A percentile compares a stretch with the other conserved stretches of the same genome.
phyloP scores from a whole-genome alignment of 2,888 invertebrate species.

The Mesochorus sp. region DNA sequence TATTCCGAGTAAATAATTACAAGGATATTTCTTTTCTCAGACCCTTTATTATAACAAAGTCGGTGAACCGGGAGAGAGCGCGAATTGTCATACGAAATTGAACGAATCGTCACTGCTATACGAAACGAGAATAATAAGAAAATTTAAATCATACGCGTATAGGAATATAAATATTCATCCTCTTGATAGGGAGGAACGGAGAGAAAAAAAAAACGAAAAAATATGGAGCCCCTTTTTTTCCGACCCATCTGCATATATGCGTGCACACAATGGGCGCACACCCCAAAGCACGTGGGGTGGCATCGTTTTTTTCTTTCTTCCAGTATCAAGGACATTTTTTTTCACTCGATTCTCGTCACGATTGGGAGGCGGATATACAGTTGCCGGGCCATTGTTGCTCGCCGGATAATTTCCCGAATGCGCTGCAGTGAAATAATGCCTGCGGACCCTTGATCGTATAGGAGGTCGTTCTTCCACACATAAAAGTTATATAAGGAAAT shows the following conservation, averaged over 20 bases:
- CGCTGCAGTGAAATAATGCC: slow-evolving; percentile 70
- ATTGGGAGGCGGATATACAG: slow-evolving; percentile 68
- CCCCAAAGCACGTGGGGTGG: slow-evolving; percentile 58
- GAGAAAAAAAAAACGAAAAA: slow-evolving; percentile 60
- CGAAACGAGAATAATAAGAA: slow-evolving; percentile 14
- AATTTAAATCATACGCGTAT: neutral
- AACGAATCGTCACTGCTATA: slow-evolving; percentile 41
- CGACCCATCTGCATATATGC: slow-evolving; percentile 74
- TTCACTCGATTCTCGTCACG: slow-evolving; percentile 30
- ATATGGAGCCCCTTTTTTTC: slow-evolving; percentile 65
- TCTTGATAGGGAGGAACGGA: slow-evolving; percentile 59
- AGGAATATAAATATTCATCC: slow-evolving; percentile 74
- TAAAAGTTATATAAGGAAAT: no score
- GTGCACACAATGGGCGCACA: slow-evolving; percentile 42
- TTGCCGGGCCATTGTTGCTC: slow-evolving; percentile 72
- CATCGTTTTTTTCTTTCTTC: slow-evolving; percentile 59
- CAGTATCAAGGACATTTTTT: slow-evolving; percentile 59
- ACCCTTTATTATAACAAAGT: slow-evolving; percentile 47
- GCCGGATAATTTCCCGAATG: slow-evolving; percentile 76
- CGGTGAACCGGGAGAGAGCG: slow-evolving; percentile 17
- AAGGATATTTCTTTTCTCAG: slow-evolving; percentile 60
- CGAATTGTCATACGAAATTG: no score
- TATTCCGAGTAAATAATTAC: slow-evolving; percentile 70
- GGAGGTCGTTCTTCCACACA: no score
- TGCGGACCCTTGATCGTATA: slow-evolving; percentile 28